A percentile compares a stretch with the other conserved stretches of the same genome.
Evolutionary conservation across 2,888 invertebrate genomes (phyloP).

Genomic region (Lepidocyrtinus sp.): DNA sequence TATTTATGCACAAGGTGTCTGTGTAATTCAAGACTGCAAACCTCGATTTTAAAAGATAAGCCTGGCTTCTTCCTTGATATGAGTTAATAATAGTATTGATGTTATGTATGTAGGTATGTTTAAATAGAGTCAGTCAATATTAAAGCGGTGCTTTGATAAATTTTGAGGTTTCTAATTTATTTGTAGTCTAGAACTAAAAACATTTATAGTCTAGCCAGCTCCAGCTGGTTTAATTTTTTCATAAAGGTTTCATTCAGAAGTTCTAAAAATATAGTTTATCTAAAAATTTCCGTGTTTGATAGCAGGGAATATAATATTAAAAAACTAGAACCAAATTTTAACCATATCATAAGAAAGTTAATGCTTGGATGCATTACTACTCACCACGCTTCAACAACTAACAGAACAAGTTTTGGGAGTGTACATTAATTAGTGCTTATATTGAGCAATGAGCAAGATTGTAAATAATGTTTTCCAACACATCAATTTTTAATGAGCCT

Average conservation of each 20-base stretch:
- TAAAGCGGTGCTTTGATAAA: background rate
- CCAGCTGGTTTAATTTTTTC: background rate
- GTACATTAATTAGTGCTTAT: background rate
- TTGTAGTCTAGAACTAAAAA: background rate
- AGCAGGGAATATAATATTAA: background rate
- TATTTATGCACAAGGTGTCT: too few species aligned
- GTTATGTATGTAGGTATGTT: background rate
- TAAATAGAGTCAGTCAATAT: background rate
- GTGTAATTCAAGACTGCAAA: too few species aligned
- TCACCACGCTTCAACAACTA: background rate
- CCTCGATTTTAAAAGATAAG: too few species aligned
- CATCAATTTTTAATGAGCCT: background rate
- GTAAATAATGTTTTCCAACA: background rate
- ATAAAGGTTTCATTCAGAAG: background rate
- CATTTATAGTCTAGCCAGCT: too few species aligned
- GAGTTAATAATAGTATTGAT: background rate
- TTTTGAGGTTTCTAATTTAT: background rate
- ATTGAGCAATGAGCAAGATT: background rate
- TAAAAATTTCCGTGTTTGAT: conserved; percentile 4
- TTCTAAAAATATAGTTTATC: background rate
- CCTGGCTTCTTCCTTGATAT: background rate
- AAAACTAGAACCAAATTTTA: too few species aligned
- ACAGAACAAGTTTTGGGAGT: background rate
- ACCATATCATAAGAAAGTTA: too few species aligned
- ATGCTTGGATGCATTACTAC: background rate